Percentiles rank a stretch among this genome's conserved stretches.
phyloP scores from a whole-genome alignment of 1,140 invertebrate genomes.

The Ceratitis capitata region DNA sequence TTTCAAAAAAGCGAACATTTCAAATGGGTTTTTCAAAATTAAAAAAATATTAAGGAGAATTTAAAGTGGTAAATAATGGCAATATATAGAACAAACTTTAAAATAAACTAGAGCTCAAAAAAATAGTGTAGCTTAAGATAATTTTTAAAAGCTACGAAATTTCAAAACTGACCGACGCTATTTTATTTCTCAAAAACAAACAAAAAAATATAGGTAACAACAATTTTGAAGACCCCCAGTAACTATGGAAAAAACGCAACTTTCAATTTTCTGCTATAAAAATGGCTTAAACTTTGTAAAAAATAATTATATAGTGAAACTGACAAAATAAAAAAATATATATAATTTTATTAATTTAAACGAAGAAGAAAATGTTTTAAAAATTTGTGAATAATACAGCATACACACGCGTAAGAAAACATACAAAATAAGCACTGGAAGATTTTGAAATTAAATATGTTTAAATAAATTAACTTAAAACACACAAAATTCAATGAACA shows the following conservation, averaged over 20 bases:
- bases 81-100: no score
- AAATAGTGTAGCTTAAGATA: no score
- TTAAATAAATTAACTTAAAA: not conserved
- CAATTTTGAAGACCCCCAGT: not conserved
- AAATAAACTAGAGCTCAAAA: no score
- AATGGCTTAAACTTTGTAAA: no score
- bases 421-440: not conserved
- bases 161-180: not conserved
- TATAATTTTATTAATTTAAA: not conserved
- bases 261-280: not conserved
- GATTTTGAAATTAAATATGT: not conserved
- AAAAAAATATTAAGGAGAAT: no score
- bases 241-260: not conserved
- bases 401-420: not conserved
- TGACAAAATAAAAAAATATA: not conserved
- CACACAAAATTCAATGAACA: conserved; percentile 29
- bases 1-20: no score
- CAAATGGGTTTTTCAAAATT: no score
- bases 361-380: not conserved
- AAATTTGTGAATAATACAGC: not conserved
- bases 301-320: not conserved
- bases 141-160: no score
- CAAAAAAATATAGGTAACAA: not conserved
- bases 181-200: not conserved
- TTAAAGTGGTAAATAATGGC: no score